Evolutionary conservation across 2,888 invertebrate species (phyloP).

Genomic region (Parthenolecanium corni): DNA sequence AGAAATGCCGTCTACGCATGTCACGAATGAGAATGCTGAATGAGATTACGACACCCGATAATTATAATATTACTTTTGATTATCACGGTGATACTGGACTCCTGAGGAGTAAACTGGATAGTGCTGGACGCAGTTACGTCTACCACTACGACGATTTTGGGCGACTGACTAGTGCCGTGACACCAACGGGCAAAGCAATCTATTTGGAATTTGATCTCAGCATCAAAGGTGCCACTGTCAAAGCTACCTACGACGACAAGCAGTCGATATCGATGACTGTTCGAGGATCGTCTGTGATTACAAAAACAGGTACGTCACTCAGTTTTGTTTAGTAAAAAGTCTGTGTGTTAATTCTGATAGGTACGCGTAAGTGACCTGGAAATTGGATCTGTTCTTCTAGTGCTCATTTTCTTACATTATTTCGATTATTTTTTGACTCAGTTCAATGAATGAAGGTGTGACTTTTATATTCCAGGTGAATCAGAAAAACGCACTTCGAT

Average conservation of each 20-base stretch:
- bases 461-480: slow-evolving; percentile 45
- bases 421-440: neutral
- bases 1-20: slow-evolving; percentile 81
- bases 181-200: slow-evolving; percentile 89
- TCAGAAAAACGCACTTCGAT: slow-evolving; percentile 69
- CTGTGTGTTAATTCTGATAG: neutral
- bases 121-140: slow-evolving; percentile 78
- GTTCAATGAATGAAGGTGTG: neutral
- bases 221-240: slow-evolving; percentile 77
- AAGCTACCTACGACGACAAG: slow-evolving; percentile 68
- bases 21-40: slow-evolving; percentile 85
- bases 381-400: neutral
- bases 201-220: slow-evolving; percentile 80
- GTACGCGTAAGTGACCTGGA: neutral
- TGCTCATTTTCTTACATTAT: neutral
- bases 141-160: slow-evolving; percentile 94
- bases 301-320: slow-evolving; percentile 47
- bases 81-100: slow-evolving; percentile 84
- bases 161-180: slow-evolving; percentile 76
- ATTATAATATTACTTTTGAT: slow-evolving; percentile 85
- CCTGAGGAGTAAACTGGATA: slow-evolving; percentile 75
- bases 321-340: neutral
- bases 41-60: slow-evolving; percentile 81
- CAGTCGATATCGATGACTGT: slow-evolving; percentile 75
- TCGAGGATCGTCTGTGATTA: slow-evolving; percentile 73